These are phyloP conservation scores for Pedetes capensis DNA, from an alignment of 2,113 vertebrate species.

Conservation along the genomic window DNA sequence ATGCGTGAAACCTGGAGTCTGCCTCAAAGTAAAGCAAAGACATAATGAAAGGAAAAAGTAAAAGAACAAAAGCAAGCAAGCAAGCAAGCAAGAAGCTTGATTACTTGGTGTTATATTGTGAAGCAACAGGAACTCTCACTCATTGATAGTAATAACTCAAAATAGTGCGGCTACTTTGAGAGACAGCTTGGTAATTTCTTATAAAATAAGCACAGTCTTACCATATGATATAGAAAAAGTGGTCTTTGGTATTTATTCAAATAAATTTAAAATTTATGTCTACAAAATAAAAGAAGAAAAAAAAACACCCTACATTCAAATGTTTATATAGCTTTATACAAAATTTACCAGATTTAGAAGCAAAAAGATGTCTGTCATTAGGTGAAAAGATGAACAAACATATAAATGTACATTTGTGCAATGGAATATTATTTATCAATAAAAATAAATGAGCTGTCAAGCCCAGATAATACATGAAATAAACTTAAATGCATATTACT, in stretches of 20 bases:
- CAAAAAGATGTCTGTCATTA: not conserved
- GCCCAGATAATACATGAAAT: not conserved
- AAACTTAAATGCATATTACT: not conserved
- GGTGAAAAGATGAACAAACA: not conserved
- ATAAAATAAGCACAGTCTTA: not conserved
- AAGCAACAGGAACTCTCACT: not conserved
- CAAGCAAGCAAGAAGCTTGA: too few species aligned
- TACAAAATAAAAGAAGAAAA: not conserved
- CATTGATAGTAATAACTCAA: not conserved
- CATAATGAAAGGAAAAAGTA: too few species aligned
- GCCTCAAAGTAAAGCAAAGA: too few species aligned
- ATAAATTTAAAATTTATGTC: not conserved
- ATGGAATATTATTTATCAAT: not conserved
- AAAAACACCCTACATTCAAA: not conserved
- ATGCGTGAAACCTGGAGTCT: too few species aligned
- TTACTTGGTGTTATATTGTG: not conserved
- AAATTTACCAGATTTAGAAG: not conserved
- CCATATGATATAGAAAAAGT: not conserved
- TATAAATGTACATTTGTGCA: not conserved
- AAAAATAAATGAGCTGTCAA: not conserved
- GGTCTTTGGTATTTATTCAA: not conserved
- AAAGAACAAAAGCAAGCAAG: too few species aligned
- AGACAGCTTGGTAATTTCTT: not conserved
- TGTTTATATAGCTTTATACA: conserved; percentile 9
- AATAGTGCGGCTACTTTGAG: not conserved